Evolutionary conservation across 2,888 invertebrate genomes (phyloP).

Genomic region (Holacanthella duospinosa): DNA sequence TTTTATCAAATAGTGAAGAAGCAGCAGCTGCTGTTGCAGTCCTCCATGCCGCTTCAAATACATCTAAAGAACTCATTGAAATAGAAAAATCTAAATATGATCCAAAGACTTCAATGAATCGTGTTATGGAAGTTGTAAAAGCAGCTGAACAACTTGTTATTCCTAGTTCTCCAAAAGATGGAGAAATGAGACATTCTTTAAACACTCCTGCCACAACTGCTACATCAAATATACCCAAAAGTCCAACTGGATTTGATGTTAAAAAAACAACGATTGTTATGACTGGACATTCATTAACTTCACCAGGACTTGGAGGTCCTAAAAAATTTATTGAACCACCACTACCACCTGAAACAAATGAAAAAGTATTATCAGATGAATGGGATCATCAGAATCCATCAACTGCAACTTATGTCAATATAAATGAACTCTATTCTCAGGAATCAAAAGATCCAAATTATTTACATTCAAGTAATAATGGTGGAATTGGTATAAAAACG

Average conservation of each 20-base stretch:
- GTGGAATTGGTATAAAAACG: constrained; percentile 12
- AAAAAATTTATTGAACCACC: constrained; percentile 22
- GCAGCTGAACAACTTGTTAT: constrained; percentile 72
- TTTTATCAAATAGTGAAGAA: constrained; percentile 36
- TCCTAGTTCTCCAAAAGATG: constrained; percentile 42
- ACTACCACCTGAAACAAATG: no score
- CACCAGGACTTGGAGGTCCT: constrained; percentile 32
- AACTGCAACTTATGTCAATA: constrained; percentile 17
- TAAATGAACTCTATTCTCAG: constrained; percentile 17
- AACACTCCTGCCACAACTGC: constrained; percentile 11
- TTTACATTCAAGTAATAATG: constrained; percentile 15
- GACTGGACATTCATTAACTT: constrained; percentile 60
- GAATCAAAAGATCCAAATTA: constrained; percentile 25
- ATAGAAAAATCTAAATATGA: constrained; percentile 3
- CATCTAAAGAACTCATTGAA: constrained; percentile 13
- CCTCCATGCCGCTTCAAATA: not conserved
- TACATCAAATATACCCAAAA: no score
- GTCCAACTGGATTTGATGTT: constrained; percentile 44
- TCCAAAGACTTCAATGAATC: constrained; percentile 25
- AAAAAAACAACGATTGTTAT: constrained; percentile 89
- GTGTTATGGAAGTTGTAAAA: constrained; percentile 74
- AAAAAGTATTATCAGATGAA: not conserved
- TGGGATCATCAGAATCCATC: not conserved
- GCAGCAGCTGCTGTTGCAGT: constrained; percentile 31
- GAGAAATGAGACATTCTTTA: not conserved